Percentiles rank a stretch among this genome's conserved stretches.
Conservation (phyloP, 2,888 invertebrate species). For the Volucella inanis region DNA sequence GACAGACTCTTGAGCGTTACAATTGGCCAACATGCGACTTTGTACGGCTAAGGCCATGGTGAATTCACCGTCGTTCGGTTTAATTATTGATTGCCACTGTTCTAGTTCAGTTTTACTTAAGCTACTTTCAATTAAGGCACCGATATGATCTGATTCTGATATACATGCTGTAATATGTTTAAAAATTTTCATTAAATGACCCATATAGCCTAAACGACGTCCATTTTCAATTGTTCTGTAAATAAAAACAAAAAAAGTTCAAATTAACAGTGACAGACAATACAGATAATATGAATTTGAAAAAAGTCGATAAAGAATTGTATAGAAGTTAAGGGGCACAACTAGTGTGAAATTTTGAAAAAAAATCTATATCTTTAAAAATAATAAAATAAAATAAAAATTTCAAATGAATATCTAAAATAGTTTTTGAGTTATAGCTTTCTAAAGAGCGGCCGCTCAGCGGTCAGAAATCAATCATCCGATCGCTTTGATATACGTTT, state of each 20-base stretch:
- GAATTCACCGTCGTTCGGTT: conserved; percentile 80
- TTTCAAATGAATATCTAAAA: too few relatives aligned
- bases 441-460: too few relatives aligned
- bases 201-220: conserved; percentile 87
- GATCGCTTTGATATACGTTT: too few relatives aligned
- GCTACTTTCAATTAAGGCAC: conserved; percentile 84
- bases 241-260: conserved; percentile 33
- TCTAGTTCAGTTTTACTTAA: conserved; percentile 84
- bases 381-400: too few relatives aligned
- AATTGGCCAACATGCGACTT: conserved; percentile 81
- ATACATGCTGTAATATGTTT: conserved; percentile 84
- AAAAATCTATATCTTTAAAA: too few relatives aligned
- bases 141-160: conserved; percentile 84
- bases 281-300: conserved; percentile 4
- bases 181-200: conserved; percentile 86
- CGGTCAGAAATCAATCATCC: too few relatives aligned
- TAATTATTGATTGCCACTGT: conserved; percentile 82
- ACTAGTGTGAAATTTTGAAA: too few relatives aligned
- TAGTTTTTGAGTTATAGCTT: too few relatives aligned
- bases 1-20: conserved; percentile 81
- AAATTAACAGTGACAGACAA: background rate
- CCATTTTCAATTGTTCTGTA: conserved; percentile 84
- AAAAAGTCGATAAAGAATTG: too few relatives aligned
- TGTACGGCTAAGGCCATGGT: conserved; percentile 80
- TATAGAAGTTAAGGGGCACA: too few relatives aligned